phyloP scores from a whole-genome alignment of 64 coral and sea anemone species.

The Dendronephthya gigantea region DNA sequence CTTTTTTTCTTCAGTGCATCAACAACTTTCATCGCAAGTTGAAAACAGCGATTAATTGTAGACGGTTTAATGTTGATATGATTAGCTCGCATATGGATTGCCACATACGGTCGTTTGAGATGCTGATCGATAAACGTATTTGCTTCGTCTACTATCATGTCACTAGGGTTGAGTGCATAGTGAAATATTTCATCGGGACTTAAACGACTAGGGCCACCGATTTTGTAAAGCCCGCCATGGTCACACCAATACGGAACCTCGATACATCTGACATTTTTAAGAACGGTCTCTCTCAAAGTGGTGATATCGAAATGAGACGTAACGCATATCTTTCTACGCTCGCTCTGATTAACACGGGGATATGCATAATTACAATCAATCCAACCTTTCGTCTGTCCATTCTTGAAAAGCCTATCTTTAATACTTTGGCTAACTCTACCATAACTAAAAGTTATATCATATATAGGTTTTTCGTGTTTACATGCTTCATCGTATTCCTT shows the following conservation, averaged over 20 bases:
- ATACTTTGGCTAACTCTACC: background rate
- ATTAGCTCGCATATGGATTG: background rate
- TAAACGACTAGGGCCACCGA: background rate
- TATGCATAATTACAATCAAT: background rate
- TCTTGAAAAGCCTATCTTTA: background rate
- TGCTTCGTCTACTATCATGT: background rate
- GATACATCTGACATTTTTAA: background rate
- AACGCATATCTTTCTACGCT: background rate
- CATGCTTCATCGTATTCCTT: background rate
- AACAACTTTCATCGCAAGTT: background rate
- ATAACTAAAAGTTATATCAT: background rate
- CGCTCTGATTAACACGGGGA: background rate
- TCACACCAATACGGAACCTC: background rate
- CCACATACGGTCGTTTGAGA: background rate
- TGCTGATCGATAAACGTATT: background rate
- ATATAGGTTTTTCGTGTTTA: background rate
- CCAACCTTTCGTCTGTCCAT: background rate
- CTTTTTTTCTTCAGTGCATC: background rate
- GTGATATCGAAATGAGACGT: background rate
- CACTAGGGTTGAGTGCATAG: background rate
- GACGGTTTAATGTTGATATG: background rate
- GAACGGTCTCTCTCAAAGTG: background rate
- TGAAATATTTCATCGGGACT: background rate
- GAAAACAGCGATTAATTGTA: background rate
- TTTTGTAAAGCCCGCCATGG: background rate